Evolutionary conservation across 1,140 invertebrate species (phyloP).

Genomic region (Cherax quadricarinatus): DNA sequence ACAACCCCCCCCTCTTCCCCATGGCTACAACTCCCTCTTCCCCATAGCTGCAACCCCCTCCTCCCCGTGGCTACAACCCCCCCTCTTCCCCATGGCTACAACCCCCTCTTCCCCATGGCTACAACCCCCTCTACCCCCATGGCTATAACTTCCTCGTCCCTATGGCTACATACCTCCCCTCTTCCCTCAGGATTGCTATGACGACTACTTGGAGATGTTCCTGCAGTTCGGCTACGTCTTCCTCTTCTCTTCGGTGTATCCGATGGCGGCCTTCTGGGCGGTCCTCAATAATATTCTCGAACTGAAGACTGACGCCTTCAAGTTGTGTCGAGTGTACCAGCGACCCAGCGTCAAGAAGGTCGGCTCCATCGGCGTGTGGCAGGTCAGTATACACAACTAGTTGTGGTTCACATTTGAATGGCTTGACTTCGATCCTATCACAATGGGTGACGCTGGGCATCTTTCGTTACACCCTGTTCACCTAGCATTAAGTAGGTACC

Average conservation of each 20-base stretch:
- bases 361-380: conserved; percentile 97
- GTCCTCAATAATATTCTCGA: conserved; percentile 96
- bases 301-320: conserved; percentile 96
- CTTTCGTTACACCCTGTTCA: too few relatives aligned
- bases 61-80: too few relatives aligned
- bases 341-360: conserved; percentile 93
- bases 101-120: too few relatives aligned
- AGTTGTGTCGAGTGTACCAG: conserved; percentile 95
- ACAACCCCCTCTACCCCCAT: too few relatives aligned
- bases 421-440: neutral
- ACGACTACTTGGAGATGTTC: conserved; percentile 98
- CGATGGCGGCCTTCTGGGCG: conserved; percentile 94
- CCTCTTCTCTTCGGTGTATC: conserved; percentile 96
- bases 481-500: too few relatives aligned
- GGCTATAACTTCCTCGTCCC: too few relatives aligned
- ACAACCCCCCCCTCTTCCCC: too few relatives aligned
- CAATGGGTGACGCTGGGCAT: neutral
- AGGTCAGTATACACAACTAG: conserved; percentile 80
- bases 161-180: too few relatives aligned
- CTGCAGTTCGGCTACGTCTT: conserved; percentile 98
- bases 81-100: too few relatives aligned
- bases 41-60: too few relatives aligned
- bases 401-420: too few relatives aligned
- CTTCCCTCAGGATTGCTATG: conserved; percentile 88
- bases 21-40: too few relatives aligned